A percentile compares a stretch with the other conserved stretches of the same genome.
Evolutionary conservation across 2,888 invertebrate genomes (phyloP).

Genomic region (Synanthedon andrenaeformis): DNA sequence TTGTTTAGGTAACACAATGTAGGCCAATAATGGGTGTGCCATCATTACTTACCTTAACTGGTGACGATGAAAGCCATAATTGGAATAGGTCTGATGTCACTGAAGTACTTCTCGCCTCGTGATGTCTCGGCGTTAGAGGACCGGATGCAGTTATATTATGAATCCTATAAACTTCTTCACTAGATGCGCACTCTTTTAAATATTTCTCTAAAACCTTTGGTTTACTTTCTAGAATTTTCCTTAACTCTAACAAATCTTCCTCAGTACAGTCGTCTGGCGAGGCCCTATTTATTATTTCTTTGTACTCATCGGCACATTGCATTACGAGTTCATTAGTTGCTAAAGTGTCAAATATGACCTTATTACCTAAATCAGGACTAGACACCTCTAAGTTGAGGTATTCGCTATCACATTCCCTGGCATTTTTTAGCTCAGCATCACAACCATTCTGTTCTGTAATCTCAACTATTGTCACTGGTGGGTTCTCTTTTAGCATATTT

Average conservation of each 20-base stretch:
- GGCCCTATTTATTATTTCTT: slow-evolving; percentile 49
- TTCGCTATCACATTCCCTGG: slow-evolving; percentile 37
- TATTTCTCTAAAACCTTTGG: slow-evolving; percentile 80
- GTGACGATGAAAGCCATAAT: slow-evolving; percentile 84
- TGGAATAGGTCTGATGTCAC: slow-evolving; percentile 88
- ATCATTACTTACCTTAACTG: slow-evolving; percentile 71
- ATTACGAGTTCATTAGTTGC: slow-evolving; percentile 43
- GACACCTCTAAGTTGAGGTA: slow-evolving; percentile 33
- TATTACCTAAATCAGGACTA: slow-evolving; percentile 53
- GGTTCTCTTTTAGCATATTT: slow-evolving; percentile 59
- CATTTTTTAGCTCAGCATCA: slow-evolving; percentile 41
- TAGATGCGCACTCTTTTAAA: slow-evolving; percentile 80
- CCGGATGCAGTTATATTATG: slow-evolving; percentile 70
- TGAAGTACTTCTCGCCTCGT: slow-evolving; percentile 75
- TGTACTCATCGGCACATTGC: slow-evolving; percentile 45
- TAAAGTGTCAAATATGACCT: slow-evolving; percentile 48
- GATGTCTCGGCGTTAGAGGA: slow-evolving; percentile 50
- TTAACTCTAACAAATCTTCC: slow-evolving; percentile 51
- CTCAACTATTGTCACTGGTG: slow-evolving; percentile 58
- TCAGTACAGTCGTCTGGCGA: slow-evolving; percentile 53
- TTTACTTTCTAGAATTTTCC: slow-evolving; percentile 59
- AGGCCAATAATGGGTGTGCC: not conserved
- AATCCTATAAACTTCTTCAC: slow-evolving; percentile 73
- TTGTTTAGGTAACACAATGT: slow-evolving; percentile 1
- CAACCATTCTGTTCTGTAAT: slow-evolving; percentile 64